Percentiles rank a stretch among this genome's conserved stretches.
Conservation (phyloP, 2,113 vertebrate genomes). For the Brienomyrus brachyistius region DNA sequence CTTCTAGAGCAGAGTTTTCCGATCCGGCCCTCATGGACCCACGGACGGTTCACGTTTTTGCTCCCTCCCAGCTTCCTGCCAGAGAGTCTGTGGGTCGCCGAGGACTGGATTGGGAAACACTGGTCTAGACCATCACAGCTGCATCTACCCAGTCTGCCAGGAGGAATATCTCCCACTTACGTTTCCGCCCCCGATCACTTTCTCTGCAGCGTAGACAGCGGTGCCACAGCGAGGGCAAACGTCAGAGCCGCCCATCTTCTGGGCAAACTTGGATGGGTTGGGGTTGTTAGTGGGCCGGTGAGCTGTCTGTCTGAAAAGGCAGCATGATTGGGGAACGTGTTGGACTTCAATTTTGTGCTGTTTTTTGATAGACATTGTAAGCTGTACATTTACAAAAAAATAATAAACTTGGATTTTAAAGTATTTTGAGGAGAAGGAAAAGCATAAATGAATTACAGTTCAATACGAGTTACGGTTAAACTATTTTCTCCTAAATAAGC, state of each 20-base stretch:
- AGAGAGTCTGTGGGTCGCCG: background rate
- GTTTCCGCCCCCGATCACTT: constrained; percentile 85
- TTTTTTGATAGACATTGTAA: background rate
- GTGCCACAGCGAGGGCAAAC: constrained; percentile 80
- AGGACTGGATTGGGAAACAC: background rate
- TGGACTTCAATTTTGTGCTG: background rate
- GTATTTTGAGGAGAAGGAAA: background rate
- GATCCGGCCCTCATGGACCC: background rate
- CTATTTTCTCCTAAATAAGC: background rate
- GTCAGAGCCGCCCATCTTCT: constrained; percentile 71
- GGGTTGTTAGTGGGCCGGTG: constrained; percentile 78
- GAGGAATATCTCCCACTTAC: constrained; percentile 54
- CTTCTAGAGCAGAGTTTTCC: background rate
- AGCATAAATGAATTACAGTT: background rate
- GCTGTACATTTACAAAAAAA: background rate
- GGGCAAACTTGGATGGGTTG: constrained; percentile 74
- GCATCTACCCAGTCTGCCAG: background rate
- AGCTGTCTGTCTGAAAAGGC: constrained; percentile 42
- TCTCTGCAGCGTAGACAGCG: constrained; percentile 85
- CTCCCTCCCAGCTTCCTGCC: too few species aligned
- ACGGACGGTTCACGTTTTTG: background rate
- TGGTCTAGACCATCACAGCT: background rate
- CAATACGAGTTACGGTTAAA: background rate
- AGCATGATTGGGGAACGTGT: background rate
- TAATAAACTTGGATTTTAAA: background rate